Evolutionary conservation across 2,797 vertebrate species (phyloP), one percentile per base, ranked within the genome.

Genomic region (Tamandua tetradactyla): DNA sequence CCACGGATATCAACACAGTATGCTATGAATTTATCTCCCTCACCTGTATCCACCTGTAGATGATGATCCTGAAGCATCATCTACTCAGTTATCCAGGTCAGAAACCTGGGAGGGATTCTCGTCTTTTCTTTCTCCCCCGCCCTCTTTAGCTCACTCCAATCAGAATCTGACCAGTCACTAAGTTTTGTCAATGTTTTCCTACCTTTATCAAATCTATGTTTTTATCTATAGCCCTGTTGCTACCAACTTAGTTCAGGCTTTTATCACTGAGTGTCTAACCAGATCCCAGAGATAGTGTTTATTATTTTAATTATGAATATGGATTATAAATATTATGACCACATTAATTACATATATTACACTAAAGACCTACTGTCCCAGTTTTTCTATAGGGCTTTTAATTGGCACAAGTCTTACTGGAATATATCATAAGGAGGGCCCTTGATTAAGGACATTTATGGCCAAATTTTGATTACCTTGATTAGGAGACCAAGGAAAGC

Each of bases 231-330:
- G 40, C 8, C 61, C n/a, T 22, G 4, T 84, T 71, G 76, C 49
- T 47, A 68, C 42, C 35, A 72, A 78, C 27, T 76, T 55, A 78
- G 17, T 74, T 80, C 49, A 90, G 55, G 90, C n/a, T 59, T 96
- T 93, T 27, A 22, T 91, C 37, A 30, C n/a, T 66, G 69, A 90
- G 47, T 23, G 47, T 79, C 64, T 95, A 86, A 83, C 35, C 78
- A 35, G 18, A 83, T 79, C 72, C 66, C 71, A 88, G 20, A 87
- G 84, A 84, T 44, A 89, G 17, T 91, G 85, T 72, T 93, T 95
- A 88, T 90, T 80, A 91, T 95, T 93, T 94, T 96, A 95, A 94
- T 96, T 93, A 82, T 69, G 59, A 91, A 92, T 71, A 88, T 6
- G 83, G 55, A 86, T 79, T 82, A 62, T 95, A 74, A 94, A 71